phyloP scores from a whole-genome alignment of 2,888 invertebrate species.

The Antheraea yamamai region DNA sequence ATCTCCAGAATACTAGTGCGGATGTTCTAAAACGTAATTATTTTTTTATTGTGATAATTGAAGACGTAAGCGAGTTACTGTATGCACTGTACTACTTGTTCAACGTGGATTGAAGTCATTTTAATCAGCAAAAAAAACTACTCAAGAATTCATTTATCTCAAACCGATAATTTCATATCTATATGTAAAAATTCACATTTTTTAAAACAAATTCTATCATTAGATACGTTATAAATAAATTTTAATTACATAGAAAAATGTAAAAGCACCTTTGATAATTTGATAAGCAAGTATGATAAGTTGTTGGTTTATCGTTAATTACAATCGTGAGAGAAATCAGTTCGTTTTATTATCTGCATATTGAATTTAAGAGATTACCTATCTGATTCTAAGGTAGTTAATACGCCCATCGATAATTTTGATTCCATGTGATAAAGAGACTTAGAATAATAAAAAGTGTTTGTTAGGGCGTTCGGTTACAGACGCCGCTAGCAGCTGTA shows the following conservation, averaged over 20 bases:
- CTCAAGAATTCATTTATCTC: too few species aligned
- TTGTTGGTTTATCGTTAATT: not conserved
- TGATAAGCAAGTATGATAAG: not conserved
- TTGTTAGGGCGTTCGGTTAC: slow-evolving; percentile 80
- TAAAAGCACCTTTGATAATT: not conserved
- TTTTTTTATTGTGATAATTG: not conserved
- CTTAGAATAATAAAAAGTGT: slow-evolving; percentile 66
- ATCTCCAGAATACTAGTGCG: not conserved
- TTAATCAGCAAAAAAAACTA: too few species aligned
- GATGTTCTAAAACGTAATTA: slow-evolving; percentile 27
- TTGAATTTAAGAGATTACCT: not conserved
- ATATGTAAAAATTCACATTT: too few species aligned
- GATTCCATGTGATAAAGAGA: slow-evolving; percentile 27
- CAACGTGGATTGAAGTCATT: too few species aligned
- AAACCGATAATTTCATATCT: too few species aligned
- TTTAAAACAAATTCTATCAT: too few species aligned
- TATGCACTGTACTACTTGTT: not conserved
- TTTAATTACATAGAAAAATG: not conserved
- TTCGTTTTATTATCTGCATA: not conserved
- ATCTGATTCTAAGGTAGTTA: slow-evolving; percentile 22
- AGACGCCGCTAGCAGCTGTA: slow-evolving; percentile 61
- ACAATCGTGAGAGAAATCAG: not conserved
- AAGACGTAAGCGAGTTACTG: not conserved
- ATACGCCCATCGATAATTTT: slow-evolving; percentile 31
- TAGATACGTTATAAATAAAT: not conserved